A percentile compares a stretch with the other conserved stretches of the same genome.
These are phyloP conservation scores for Drosophila bunnanda DNA, from an alignment of 2,888 invertebrate genomes.

Conservation along the genomic window DNA sequence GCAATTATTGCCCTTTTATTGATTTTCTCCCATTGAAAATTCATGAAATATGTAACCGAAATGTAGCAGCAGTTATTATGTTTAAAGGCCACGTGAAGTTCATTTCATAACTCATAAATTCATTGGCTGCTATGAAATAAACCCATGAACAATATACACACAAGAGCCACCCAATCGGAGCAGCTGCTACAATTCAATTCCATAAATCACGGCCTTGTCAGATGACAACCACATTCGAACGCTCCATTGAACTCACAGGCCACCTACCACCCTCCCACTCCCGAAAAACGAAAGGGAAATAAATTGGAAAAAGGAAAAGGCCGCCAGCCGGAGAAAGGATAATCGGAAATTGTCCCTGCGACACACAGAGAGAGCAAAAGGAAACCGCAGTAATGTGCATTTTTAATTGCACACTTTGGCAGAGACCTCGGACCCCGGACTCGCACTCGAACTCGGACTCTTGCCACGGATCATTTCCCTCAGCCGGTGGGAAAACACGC, in stretches of 20 bases:
- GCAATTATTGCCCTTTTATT: not conserved
- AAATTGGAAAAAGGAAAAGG: constrained; percentile 25
- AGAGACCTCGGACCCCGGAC: constrained; percentile 15
- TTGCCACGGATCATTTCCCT: constrained; percentile 55
- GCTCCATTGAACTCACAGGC: constrained; percentile 34
- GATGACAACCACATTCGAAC: constrained; percentile 42
- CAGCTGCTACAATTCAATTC: constrained; percentile 41
- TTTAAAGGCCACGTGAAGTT: constrained; percentile 13
- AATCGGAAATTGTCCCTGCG: constrained; percentile 16
- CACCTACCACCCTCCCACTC: not conserved
- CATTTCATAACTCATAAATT: constrained; percentile 33
- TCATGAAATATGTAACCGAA: constrained; percentile 1
- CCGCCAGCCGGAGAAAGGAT: constrained; percentile 14
- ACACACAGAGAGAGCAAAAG: not conserved
- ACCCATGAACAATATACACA: constrained; percentile 16
- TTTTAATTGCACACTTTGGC: constrained; percentile 53
- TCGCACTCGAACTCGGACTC: not conserved
- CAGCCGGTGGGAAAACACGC: constrained; percentile 34
- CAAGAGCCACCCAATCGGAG: constrained; percentile 19
- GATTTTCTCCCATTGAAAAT: constrained; percentile 1
- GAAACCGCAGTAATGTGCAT: constrained; percentile 40
- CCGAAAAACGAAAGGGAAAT: constrained; percentile 10
- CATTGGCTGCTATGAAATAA: constrained; percentile 25
- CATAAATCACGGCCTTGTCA: constrained; percentile 59
- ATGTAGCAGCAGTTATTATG: constrained; percentile 20